Conservation (phyloP, 2,113 vertebrate species). For the Microtus ochrogaster region DNA sequence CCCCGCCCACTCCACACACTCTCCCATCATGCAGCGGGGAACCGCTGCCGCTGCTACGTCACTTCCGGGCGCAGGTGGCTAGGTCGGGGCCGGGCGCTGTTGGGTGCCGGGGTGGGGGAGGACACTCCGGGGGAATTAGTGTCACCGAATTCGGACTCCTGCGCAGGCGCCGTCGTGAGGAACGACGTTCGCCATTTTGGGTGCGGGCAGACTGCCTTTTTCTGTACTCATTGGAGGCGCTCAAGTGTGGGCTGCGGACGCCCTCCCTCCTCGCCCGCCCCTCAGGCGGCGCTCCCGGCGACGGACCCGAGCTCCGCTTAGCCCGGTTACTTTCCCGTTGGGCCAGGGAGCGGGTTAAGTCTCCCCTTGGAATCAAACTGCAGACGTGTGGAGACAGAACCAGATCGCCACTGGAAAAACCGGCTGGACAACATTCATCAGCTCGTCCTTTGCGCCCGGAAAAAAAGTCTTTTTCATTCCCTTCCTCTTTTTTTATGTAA, state of each 20-base stretch:
- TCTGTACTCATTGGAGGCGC: background rate
- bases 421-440: background rate
- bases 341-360: background rate
- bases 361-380: conserved; percentile 8
- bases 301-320: background rate
- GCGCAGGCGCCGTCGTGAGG: conserved; percentile 67
- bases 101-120: conserved; percentile 32
- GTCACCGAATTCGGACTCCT: conserved; percentile 59
- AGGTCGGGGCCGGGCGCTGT: background rate
- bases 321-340: background rate
- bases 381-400: background rate
- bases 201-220: conserved; percentile 68
- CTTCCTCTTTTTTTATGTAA: conserved; percentile 36
- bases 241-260: background rate
- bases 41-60: conserved; percentile 70
- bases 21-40: conserved; percentile 82
- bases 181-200: conserved; percentile 75
- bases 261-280: background rate
- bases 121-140: conserved; percentile 58
- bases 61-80: conserved; percentile 78
- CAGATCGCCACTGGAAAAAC: conserved; percentile 15
- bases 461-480: conserved; percentile 44
- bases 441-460: conserved; percentile 22
- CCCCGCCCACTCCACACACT: conserved; percentile 82
- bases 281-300: accelerated